Percentiles rank a stretch among this genome's conserved stretches.
phyloP scores from a whole-genome alignment of 1,140 invertebrate species.

The Tetragnatha versicolor region DNA sequence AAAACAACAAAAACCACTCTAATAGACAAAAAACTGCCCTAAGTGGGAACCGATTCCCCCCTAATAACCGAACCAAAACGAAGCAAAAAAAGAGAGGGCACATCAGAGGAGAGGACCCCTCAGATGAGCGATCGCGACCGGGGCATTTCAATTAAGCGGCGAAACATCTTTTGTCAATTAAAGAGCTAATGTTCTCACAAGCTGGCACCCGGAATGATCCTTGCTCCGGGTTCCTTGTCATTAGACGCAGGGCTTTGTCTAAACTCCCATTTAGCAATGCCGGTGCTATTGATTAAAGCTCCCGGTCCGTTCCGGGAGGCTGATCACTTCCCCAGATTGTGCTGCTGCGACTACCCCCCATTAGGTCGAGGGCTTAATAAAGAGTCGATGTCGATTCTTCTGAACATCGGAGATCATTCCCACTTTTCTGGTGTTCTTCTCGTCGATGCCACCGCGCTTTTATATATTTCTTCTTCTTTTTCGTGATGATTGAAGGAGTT shows the following conservation, averaged over 20 bases:
- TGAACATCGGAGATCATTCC: constrained; percentile 52
- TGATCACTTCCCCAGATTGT: constrained; percentile 21
- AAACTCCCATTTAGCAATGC: constrained; percentile 55
- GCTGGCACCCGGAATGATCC: constrained; percentile 53
- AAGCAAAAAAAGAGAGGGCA: not conserved
- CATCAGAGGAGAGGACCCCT: not conserved
- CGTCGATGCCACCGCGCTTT: too few species aligned
- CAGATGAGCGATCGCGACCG: constrained; percentile 50
- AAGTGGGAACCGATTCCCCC: not conserved
- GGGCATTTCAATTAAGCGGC: constrained; percentile 54
- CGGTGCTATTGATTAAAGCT: constrained; percentile 41
- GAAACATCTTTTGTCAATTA: constrained; percentile 56
- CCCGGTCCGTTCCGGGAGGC: constrained; percentile 33
- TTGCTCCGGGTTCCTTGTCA: constrained; percentile 50
- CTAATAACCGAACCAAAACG: not conserved
- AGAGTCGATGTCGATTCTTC: constrained; percentile 50
- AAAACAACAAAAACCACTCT: not conserved
- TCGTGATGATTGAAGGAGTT: not conserved
- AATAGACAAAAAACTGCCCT: too few species aligned
- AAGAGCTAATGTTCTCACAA: constrained; percentile 55
- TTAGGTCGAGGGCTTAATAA: constrained; percentile 54
- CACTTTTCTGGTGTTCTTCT: too few species aligned
- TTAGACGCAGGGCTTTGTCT: constrained; percentile 51
- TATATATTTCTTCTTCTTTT: constrained; percentile 23
- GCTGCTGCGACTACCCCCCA: constrained; percentile 39